Evolutionary conservation across 1,140 invertebrate species (phyloP), one percentile per base, ranked within the genome.

Genomic region (Drosophila ananassae): DNA sequence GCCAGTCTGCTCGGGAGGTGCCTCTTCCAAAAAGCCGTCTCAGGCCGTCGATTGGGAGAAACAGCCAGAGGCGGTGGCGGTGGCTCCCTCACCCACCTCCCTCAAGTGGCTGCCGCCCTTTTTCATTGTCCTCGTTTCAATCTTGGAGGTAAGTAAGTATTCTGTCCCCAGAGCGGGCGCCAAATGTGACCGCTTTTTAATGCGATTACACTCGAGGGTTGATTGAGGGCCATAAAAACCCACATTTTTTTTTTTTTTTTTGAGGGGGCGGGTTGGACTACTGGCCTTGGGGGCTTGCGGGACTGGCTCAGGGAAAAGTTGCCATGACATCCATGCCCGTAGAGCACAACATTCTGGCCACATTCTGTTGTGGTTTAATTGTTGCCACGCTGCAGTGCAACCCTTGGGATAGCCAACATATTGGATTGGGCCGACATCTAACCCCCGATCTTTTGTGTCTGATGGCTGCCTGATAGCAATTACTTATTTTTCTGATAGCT

Each of bases 61-160:
- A 53, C 13, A 58, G 48, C 21, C 30, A 10, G 17, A 66, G 50
- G 30, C 4, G 41, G 44, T 17, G 50, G 30, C 4, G 41, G 44
- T 17, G 28, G 25, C 6, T 32, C 17, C 44, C 37, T 32, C 54
- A 32, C 12, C 62, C 64, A 17, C 56, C 25, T 28, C 25, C 25
- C 25, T 28, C 37, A 69, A 59, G 46, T 96, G 96, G 79, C 97
- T 97, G 47, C 97, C 97, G 17, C 97, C 97, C 17, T 92, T 97
- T 41, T 98, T 98, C 92, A 97, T 98, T 81, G 93, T 97, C 46
- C 93, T 96, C 79, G 95, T 97, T 89, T 98, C 97, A 34, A 92
- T 97, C 51, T 93, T 97, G 68, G 97, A 98, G 95, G 97, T 97
- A 90, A 94, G 94, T 93, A 32, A 56, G 39, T 56, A 44, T 8